phyloP scores from a whole-genome alignment of 1,140 invertebrate genomes.

The Drosophila burlai region DNA sequence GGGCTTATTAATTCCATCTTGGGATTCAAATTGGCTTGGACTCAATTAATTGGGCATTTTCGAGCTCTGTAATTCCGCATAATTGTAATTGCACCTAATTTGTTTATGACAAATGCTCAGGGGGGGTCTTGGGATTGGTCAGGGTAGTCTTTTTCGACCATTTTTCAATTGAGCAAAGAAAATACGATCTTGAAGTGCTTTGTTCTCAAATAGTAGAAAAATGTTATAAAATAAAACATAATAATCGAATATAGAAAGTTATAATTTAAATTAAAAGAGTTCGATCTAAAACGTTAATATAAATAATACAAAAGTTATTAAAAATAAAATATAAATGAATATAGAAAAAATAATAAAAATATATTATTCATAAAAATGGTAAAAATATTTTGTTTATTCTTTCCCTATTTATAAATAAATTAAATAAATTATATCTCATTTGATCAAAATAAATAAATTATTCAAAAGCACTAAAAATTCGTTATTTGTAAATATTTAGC shows the following conservation, averaged over 20 bases:
- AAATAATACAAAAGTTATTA: neutral
- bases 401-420: too few relatives aligned
- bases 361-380: too few relatives aligned
- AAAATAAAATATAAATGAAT: too few relatives aligned
- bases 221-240: neutral
- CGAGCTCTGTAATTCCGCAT: conserved; percentile 13
- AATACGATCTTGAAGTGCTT: neutral
- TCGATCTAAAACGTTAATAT: neutral
- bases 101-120: conserved; percentile 15
- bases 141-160: neutral
- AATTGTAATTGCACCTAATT: conserved; percentile 36
- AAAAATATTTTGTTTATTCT: too few relatives aligned
- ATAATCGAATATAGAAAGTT: neutral
- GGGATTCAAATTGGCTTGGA: conserved; percentile 12
- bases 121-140: conserved; percentile 8
- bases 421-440: too few relatives aligned
- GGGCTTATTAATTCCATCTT: neutral
- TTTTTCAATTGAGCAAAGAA: neutral
- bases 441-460: too few relatives aligned
- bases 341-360: too few relatives aligned
- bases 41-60: conserved; percentile 34
- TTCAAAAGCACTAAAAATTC: too few relatives aligned
- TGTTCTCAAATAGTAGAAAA: neutral
- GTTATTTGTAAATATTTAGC: too few relatives aligned
- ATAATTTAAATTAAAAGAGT: too few relatives aligned